These are phyloP conservation scores for Listronotus oregonensis DNA, from an alignment of 1,140 invertebrate species.

Conservation along the genomic window DNA sequence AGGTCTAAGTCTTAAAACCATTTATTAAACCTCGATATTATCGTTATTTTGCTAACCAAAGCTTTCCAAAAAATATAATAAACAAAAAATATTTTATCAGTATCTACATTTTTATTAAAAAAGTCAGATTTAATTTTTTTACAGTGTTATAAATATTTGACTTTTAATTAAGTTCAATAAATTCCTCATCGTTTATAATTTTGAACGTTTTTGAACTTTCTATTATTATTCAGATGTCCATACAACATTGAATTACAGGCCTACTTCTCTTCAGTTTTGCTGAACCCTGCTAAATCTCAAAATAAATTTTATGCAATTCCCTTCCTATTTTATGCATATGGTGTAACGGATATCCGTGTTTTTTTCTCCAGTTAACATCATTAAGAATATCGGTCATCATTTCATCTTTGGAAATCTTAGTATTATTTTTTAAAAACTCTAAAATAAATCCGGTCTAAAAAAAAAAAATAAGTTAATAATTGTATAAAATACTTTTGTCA, in stretches of 20 bases:
- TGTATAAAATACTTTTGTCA: too few species aligned
- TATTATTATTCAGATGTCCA: slow-evolving; percentile 19
- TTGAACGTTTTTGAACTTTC: slow-evolving; percentile 34
- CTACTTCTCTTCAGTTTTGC: slow-evolving; percentile 31
- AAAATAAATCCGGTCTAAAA: slow-evolving; percentile 30
- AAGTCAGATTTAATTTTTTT: too few species aligned
- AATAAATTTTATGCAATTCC: slow-evolving; percentile 35
- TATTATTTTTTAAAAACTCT: slow-evolving; percentile 20
- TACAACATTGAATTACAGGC: slow-evolving; percentile 37
- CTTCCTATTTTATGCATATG: slow-evolving; percentile 38
- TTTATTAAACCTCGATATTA: too few species aligned
- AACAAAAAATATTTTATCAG: too few species aligned
- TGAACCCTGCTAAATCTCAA: slow-evolving; percentile 37
- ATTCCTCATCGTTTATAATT: slow-evolving; percentile 39
- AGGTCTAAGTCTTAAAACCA: too few species aligned
- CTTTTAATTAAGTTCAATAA: slow-evolving; percentile 21
- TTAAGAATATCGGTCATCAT: slow-evolving; percentile 42
- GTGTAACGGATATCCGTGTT: slow-evolving; percentile 2
- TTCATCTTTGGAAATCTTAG: slow-evolving; percentile 47
- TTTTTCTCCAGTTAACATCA: slow-evolving; percentile 45
- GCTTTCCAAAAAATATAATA: too few species aligned
- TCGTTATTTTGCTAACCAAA: too few species aligned
- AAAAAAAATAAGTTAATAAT: too few species aligned
- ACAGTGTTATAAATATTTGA: too few species aligned
- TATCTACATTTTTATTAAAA: too few species aligned